Base-by-base conservation (phyloP, 1,140 invertebrate genomes). In the Onthophagus taurus region DNA sequence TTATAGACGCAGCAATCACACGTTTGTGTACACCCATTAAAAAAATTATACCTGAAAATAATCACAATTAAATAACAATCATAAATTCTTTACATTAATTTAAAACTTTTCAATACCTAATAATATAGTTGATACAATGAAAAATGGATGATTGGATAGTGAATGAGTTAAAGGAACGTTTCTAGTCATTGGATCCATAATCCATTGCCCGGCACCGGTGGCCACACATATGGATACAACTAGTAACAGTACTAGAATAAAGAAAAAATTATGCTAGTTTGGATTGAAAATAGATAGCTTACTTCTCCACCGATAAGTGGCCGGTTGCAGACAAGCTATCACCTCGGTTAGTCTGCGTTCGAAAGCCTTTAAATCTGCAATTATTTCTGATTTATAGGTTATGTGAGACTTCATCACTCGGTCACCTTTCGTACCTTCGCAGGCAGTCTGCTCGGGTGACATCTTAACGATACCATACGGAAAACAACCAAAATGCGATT, bases 1-100 rank as follows among this genome's bases (percentile, higher is more conserved):
- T 91, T 59, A 98, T 97, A 54, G 89, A 91, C 8, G 93, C 90
- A 11, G 93, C 92, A 45, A 97, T 91, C 0, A 98, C 92, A 63
- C 89, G 75, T 66, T 90, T 88, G 63, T 97, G 94, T 31, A 97
- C 89, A 36, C 95, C 94, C 66, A 83, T 70, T 45, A 94, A 71
- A 57, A 97, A 93, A 42, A 98, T 72, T 50, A 91, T 67, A 16
- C 95, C 80, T 85, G 69, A 35, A 81, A 78, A 48, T 52, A 12
- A 14, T 52, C 49, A 49, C 43, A n/a, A 31, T 18, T 41, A 39
- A 39, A 23, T 24, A 20, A 13, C 12, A 44, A 31, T 9, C 8
- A 19, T 31, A 20, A 51, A 2, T 12, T 21, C 12, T 13, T 18
- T 5, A 11, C 2, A 3, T 11, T 17, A 42, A 30, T 4, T 4